These are phyloP conservation scores for Psilopsiagon aurifrons DNA, from an alignment of 2,113 vertebrate species.

Conservation along the genomic window DNA sequence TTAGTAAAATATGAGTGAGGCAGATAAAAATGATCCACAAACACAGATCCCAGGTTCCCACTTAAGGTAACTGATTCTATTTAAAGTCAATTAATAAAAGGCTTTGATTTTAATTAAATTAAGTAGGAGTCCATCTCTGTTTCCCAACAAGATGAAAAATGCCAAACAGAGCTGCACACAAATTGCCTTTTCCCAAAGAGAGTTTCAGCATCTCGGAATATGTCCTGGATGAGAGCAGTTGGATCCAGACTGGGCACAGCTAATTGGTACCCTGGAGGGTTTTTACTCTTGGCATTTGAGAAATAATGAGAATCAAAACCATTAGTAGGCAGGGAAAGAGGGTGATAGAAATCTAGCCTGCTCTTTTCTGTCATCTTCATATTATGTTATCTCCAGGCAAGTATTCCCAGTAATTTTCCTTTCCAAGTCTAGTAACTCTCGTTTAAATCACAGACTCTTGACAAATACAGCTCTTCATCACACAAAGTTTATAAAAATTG, in stretches of 20 bases:
- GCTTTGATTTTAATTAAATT: conserved; percentile 66
- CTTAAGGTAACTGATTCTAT: conserved; percentile 12
- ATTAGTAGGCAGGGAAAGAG: conserved; percentile 45
- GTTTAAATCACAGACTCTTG: background rate
- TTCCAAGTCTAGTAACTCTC: background rate
- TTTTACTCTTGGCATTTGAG: conserved; percentile 61
- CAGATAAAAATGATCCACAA: background rate
- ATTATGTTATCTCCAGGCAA: conserved; percentile 43
- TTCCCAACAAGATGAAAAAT: conserved; percentile 49
- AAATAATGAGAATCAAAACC: conserved; percentile 71
- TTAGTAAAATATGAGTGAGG: background rate
- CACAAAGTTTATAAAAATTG: conserved; percentile 25
- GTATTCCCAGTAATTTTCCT: conserved; percentile 24
- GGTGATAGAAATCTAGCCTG: conserved; percentile 2
- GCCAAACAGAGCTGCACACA: conserved; percentile 64
- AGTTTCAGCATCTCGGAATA: conserved; percentile 40
- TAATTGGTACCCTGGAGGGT: conserved; percentile 71
- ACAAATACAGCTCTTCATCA: background rate
- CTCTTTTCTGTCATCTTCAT: conserved; percentile 30
- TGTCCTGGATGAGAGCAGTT: conserved; percentile 37
- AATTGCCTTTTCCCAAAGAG: conserved; percentile 77
- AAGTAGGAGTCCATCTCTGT: conserved; percentile 11
- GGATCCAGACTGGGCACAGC: conserved; percentile 28
- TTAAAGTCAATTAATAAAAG: conserved; percentile 58
- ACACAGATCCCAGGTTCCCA: conserved; percentile 17